Conservation (phyloP, 2,797 vertebrate genomes). For the Pitangus sulphuratus region DNA sequence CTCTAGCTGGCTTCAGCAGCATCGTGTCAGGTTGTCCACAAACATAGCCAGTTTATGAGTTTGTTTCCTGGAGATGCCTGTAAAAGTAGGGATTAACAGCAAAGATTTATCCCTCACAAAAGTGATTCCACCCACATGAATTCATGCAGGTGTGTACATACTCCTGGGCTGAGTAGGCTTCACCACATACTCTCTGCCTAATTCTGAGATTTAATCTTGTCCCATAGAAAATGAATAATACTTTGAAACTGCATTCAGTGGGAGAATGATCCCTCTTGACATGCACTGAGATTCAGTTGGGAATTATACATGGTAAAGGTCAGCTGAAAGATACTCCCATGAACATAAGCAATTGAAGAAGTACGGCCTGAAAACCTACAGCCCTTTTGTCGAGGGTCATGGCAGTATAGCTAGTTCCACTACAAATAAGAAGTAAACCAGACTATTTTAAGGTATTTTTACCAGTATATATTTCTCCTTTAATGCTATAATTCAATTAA, state of each 20-base stretch:
- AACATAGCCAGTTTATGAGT: not conserved
- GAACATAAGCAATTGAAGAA: rapidly evolving
- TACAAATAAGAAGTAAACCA: not conserved
- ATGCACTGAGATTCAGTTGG: not conserved
- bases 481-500: not conserved
- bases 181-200: not conserved
- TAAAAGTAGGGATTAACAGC: not conserved
- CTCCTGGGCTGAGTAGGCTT: not conserved
- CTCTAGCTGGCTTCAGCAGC: not conserved
- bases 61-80: not conserved
- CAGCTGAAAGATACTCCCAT: not conserved
- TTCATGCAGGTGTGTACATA: not conserved
- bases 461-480: not conserved
- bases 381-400: not conserved
- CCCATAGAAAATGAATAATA: not conserved
- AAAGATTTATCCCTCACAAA: not conserved
- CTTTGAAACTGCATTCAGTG: not conserved
- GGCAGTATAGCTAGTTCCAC: not conserved
- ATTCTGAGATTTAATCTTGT: not conserved
- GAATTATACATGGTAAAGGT: not conserved
- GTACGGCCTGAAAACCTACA: not conserved
- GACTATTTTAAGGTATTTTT: not conserved
- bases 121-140: not conserved
- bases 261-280: not conserved
- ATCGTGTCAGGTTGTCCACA: not conserved